phyloP scores from a whole-genome alignment of 2,797 vertebrate species.

The Sorex maritimensis region DNA sequence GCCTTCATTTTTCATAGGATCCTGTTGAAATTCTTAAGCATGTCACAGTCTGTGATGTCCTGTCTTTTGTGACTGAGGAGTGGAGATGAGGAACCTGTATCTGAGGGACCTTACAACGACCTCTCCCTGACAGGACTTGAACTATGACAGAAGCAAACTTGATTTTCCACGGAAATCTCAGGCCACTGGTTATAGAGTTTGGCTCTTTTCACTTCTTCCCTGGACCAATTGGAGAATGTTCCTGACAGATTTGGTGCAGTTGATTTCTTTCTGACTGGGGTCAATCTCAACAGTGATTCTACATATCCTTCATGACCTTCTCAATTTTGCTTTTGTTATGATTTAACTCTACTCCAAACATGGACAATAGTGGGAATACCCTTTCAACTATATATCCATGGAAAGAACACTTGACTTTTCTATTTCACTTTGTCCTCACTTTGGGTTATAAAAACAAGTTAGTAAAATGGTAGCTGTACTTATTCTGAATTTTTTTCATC shows the following conservation, averaged over 20 bases:
- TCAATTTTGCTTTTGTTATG: background rate
- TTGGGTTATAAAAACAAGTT: conserved; percentile 5
- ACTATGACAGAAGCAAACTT: background rate
- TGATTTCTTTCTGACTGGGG: background rate
- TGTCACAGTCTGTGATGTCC: background rate
- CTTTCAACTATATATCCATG: background rate
- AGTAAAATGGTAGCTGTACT: conserved; percentile 11
- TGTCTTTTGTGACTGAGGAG: background rate
- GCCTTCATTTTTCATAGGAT: background rate
- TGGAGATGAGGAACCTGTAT: background rate
- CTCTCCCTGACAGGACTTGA: background rate
- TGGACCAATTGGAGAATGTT: background rate
- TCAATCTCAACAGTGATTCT: background rate
- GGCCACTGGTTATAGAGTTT: background rate
- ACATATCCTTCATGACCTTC: background rate
- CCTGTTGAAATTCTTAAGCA: background rate
- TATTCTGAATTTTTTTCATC: background rate
- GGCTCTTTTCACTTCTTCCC: background rate
- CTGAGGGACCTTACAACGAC: background rate
- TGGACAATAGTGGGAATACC: background rate
- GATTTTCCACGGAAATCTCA: background rate
- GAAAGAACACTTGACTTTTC: background rate
- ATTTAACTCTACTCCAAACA: background rate
- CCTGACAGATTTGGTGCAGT: background rate
- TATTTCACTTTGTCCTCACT: background rate